A percentile compares a stretch with the other conserved stretches of the same genome.
phyloP scores from a whole-genome alignment of 2,113 vertebrate genomes.

The Cyprinodon variegatus region DNA sequence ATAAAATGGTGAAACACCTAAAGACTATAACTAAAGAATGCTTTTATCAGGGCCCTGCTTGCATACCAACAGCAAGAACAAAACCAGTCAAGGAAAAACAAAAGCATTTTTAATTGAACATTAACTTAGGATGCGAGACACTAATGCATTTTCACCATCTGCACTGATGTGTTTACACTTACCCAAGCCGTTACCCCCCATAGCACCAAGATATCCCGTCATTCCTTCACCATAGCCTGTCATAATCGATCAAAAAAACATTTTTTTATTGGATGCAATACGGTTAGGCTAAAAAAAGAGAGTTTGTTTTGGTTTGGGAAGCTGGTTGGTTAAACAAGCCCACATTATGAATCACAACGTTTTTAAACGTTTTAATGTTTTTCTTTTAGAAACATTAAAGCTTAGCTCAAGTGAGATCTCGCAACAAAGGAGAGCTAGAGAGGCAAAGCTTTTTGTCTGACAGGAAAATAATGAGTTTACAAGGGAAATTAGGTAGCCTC shows the following conservation, averaged over 20 bases:
- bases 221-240: slow-evolving; percentile 59
- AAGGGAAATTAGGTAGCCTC: slow-evolving; percentile 40
- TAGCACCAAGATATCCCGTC: slow-evolving; percentile 50
- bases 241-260: not conserved
- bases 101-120: not conserved
- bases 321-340: not conserved
- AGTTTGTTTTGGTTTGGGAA: not conserved
- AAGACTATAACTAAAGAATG: not conserved
- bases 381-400: slow-evolving; percentile 1
- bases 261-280: not conserved
- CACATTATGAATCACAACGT: not conserved
- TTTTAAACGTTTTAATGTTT: not conserved
- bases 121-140: not conserved
- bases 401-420: not conserved
- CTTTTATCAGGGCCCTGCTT: not conserved
- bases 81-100: not conserved
- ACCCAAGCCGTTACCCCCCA: slow-evolving; percentile 58
- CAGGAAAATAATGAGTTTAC: slow-evolving; percentile 36
- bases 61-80: slow-evolving; percentile 19
- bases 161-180: slow-evolving; percentile 4
- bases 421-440: not conserved
- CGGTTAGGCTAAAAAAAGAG: not conserved
- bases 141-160: not conserved
- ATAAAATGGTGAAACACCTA: not conserved
- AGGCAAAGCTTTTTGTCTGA: not conserved